A percentile compares a stretch with the other conserved stretches of the same genome.
phyloP scores from a whole-genome alignment of 2,113 vertebrate genomes.

The Pithys albifrons region DNA sequence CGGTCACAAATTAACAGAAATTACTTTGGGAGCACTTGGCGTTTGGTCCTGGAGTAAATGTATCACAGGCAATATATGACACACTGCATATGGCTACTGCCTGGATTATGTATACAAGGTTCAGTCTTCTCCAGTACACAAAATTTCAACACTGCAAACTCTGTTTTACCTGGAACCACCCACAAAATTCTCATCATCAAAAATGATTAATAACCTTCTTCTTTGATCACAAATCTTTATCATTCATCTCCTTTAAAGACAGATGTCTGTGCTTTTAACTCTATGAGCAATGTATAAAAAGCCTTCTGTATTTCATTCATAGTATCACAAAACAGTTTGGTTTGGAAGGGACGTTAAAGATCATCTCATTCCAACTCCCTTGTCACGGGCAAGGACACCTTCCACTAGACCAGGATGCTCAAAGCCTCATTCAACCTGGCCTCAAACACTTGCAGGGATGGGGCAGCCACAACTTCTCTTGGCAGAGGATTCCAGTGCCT shows the following conservation, averaged over 20 bases:
- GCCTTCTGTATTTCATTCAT: neutral
- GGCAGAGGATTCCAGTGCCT: neutral
- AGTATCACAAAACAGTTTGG: neutral
- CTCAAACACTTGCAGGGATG: neutral
- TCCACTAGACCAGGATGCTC: neutral
- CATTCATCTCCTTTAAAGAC: neutral
- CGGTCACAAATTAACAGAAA: neutral
- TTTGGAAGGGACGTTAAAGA: neutral
- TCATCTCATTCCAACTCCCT: rapidly evolving
- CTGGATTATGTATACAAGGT: neutral
- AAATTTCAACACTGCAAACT: neutral
- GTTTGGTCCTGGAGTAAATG: neutral
- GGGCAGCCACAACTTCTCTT: neutral
- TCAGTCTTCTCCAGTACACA: neutral
- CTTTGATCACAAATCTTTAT: neutral
- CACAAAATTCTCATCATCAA: neutral
- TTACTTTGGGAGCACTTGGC: neutral
- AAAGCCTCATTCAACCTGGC: neutral
- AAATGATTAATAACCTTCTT: neutral
- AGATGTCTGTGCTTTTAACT: neutral
- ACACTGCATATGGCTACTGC: neutral
- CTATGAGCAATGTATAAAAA: rapidly evolving
- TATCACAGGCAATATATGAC: neutral
- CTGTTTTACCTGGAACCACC: neutral
- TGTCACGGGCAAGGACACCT: neutral